Percentiles rank a stretch among this genome's conserved stretches.
Evolutionary conservation across 2,113 vertebrate genomes (phyloP).

Genomic region (Thalassarche chlororhynchos): DNA sequence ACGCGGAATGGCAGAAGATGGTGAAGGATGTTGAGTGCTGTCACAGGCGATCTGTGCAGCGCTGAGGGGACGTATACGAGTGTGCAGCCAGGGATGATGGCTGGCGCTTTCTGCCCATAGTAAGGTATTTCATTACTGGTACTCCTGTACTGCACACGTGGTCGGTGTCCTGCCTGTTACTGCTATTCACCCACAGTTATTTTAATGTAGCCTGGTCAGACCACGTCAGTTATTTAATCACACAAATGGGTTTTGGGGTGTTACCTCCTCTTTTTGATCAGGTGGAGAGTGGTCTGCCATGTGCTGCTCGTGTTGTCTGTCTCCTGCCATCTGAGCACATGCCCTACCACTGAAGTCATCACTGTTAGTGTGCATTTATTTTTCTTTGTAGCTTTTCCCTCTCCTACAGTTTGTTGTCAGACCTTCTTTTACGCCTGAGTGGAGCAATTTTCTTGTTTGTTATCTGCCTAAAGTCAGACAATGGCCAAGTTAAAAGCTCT

Average conservation of each 20-base stretch:
- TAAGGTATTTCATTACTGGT: rapidly evolving
- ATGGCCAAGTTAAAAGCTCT: not conserved
- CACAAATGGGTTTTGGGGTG: rapidly evolving
- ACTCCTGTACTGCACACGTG: rapidly evolving
- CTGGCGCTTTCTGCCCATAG: rapidly evolving
- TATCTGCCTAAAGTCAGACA: not conserved
- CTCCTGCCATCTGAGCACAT: rapidly evolving
- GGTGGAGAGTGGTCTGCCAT: rapidly evolving
- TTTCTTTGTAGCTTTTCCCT: not conserved
- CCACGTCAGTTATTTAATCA: rapidly evolving
- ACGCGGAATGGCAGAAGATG: rapidly evolving
- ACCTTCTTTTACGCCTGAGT: not conserved
- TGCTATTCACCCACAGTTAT: rapidly evolving
- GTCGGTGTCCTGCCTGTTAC: rapidly evolving
- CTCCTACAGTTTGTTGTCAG: not conserved
- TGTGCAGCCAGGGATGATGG: not conserved
- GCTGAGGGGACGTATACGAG: rapidly evolving
- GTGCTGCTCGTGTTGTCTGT: rapidly evolving
- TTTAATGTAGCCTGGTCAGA: no score
- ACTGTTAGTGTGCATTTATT: rapidly evolving
- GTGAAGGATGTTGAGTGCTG: rapidly evolving
- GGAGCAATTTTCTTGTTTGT: not conserved
- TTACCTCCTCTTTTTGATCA: rapidly evolving
- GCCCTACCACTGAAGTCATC: rapidly evolving
- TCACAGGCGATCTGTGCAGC: rapidly evolving